phyloP scores from a whole-genome alignment of 2,888 invertebrate species.

The Ectemnius cavifrons region DNA sequence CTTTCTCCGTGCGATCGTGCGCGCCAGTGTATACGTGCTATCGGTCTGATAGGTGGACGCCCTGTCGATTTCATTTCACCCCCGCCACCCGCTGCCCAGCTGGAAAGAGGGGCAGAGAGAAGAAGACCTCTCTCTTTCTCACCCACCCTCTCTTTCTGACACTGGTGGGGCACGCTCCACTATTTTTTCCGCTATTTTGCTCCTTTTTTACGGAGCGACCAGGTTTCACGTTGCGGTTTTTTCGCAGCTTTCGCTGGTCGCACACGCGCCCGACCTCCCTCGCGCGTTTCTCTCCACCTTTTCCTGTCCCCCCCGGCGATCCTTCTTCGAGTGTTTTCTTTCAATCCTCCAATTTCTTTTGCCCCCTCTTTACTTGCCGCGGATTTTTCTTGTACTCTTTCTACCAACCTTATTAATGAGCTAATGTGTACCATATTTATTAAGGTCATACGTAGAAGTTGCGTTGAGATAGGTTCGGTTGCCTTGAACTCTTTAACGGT shows the following conservation, averaged over 20 bases:
- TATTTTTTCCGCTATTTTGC: conserved; percentile 65
- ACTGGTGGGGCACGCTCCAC: conserved; percentile 54
- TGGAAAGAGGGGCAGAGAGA: conserved; percentile 12
- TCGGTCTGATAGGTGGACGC: conserved; percentile 75
- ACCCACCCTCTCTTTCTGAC: conserved; percentile 25
- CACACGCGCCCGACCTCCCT: conserved; percentile 40
- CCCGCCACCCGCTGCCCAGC: conserved; percentile 34
- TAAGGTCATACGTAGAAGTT: no score
- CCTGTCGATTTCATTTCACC: conserved; percentile 75
- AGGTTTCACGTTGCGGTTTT: conserved; percentile 65
- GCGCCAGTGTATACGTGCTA: conserved; percentile 58
- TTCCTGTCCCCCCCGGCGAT: conserved; percentile 27
- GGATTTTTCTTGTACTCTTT: neutral
- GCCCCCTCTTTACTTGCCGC: neutral
- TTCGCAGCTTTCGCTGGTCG: conserved; percentile 65
- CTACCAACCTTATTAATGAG: no score
- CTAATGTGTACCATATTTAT: no score
- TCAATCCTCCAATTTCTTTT: neutral
- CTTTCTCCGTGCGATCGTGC: conserved; percentile 50
- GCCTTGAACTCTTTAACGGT: no score
- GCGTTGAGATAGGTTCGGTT: no score
- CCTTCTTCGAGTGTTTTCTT: conserved; percentile 30
- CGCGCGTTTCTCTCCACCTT: conserved; percentile 17
- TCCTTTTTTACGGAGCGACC: conserved; percentile 58
- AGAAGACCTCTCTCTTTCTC: neutral